A percentile compares a stretch with the other conserved stretches of the same genome.
Evolutionary conservation across 1,140 invertebrate genomes (phyloP).

Genomic region (Cyclargus thomasi): DNA sequence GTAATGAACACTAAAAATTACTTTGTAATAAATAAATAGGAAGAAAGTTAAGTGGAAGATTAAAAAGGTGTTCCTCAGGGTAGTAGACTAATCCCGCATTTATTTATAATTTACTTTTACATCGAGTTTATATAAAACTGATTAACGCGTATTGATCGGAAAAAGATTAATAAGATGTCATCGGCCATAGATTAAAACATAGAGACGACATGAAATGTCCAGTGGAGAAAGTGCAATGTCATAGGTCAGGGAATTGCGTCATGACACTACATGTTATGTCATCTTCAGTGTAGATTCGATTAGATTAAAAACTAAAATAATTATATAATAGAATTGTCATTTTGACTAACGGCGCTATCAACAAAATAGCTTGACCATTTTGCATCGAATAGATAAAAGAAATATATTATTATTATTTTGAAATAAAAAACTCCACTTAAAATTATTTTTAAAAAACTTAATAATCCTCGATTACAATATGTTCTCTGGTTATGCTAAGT

Average conservation of each 20-base stretch:
- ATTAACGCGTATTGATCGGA: neutral
- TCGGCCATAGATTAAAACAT: neutral
- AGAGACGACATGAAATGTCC: neutral
- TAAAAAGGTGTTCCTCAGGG: neutral
- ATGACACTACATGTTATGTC: neutral
- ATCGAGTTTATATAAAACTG: neutral
- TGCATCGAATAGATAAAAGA: neutral
- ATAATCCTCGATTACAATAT: no score
- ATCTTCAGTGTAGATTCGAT: neutral
- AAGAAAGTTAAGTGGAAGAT: no score
- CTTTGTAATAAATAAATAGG: no score
- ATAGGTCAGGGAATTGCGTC: constrained; percentile 11
- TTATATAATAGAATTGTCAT: neutral
- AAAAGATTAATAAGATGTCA: neutral
- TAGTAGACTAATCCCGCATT: neutral
- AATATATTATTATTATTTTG: no score
- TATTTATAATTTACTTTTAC: neutral
- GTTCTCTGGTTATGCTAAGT: no score
- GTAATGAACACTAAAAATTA: neutral
- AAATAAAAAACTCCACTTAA: no score
- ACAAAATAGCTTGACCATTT: neutral
- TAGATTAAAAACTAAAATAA: neutral
- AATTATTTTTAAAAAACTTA: no score
- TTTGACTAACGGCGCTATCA: neutral
- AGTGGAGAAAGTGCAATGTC: constrained; percentile 10